Evolutionary conservation across 2,888 invertebrate genomes (phyloP), one percentile per base, ranked within the genome.

Genomic region (Cephus rjabovi): DNA sequence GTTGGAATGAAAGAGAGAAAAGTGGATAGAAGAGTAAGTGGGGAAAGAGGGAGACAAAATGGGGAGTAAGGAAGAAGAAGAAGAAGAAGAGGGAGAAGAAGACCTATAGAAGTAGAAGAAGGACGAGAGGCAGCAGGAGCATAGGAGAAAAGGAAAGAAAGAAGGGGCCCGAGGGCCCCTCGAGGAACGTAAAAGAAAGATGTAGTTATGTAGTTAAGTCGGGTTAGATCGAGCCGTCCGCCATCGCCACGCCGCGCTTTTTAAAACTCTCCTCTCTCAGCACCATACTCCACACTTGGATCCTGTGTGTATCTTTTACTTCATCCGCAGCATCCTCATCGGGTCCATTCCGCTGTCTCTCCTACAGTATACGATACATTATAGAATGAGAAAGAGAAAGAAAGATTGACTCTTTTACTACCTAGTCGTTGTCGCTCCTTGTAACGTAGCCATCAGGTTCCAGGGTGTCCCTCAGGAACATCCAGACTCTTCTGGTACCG

Each of bases 181-280:
- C 79, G 83, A 86, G 81, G 83, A 86, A 88, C 87, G 86, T 85
- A 87, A 87, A 89, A 88, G 89, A 89, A 90, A 90, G 90, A 90
- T 89, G 88, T 89, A 89, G 89, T 89, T 89, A 88, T 86, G 89
- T 88, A 88, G 90, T 89, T 89, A 88, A 86, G 86, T 85, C 86
- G 83, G 86, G 87, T 87, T 89, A 88, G 89, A 89, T 87, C 85
- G 85, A 82, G 83, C 81, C 83, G 85, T 85, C 87, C 90, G 90
- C 90, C 89, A 90, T 90, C 86, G 85, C 84, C 85, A 86, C 85
- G 82, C 82, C 77, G 79, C 40, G 79, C 76, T 84, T 83, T 83
- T 84, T 84, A 33, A 84, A 84, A 73, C 80, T 81, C 78, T 76
- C 40, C 78, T 76, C 73, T 56, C 34, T 74, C 76, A 74, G 56